Percentiles rank a stretch among this genome's conserved stretches.
Evolutionary conservation across 2,113 vertebrate genomes (phyloP).

Genomic region (Motacilla alba): DNA sequence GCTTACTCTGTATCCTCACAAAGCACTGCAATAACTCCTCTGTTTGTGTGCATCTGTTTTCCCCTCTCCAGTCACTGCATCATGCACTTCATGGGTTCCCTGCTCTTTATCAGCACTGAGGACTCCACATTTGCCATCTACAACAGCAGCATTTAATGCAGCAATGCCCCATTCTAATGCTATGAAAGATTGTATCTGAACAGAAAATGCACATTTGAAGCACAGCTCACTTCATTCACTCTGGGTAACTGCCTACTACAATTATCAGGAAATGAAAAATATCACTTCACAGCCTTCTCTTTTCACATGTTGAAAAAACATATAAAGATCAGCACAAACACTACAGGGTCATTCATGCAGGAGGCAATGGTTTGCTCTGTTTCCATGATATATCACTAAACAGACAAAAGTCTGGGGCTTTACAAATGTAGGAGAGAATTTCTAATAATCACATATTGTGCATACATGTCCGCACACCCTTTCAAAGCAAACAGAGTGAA

Average conservation of each 20-base stretch:
- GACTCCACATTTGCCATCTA: background rate
- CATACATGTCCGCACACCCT: background rate
- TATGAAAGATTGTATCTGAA: constrained; percentile 9
- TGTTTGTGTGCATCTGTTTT: background rate
- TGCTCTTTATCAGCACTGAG: background rate
- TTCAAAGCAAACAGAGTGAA: background rate
- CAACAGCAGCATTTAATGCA: background rate
- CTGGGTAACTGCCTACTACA: background rate
- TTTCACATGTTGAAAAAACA: constrained; percentile 24
- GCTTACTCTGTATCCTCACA: background rate
- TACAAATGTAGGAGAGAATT: background rate
- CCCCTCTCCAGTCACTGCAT: background rate
- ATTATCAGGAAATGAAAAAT: constrained; percentile 59
- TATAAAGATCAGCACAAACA: constrained; percentile 8
- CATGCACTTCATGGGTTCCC: background rate
- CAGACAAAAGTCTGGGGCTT: background rate
- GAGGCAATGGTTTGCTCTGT: background rate
- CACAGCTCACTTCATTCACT: background rate
- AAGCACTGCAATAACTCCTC: background rate
- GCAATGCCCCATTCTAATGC: background rate
- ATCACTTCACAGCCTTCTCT: background rate
- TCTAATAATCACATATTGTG: background rate
- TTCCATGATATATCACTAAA: background rate
- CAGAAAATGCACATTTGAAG: background rate
- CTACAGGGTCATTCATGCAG: background rate